Evolutionary conservation across 2,797 vertebrate species (phyloP), one percentile per base, ranked within the genome.

Genomic region (Naso thynnoides): DNA sequence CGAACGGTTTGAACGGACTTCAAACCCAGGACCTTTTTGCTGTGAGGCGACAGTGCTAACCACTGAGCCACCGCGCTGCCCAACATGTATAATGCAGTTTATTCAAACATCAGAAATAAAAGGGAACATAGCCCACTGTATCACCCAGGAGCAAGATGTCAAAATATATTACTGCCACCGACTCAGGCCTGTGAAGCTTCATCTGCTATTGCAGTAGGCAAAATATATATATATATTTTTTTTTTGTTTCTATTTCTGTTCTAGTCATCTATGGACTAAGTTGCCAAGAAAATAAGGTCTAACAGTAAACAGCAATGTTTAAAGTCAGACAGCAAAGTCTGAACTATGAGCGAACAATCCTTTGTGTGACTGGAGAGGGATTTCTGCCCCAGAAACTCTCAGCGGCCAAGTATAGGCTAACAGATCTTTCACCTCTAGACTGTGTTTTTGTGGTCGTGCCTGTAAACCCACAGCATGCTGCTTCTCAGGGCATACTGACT

Each of bases 241-340:
- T n/a, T n/a, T 24, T 7, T 2, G 36, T 41, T 33, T 69, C 18
- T 31, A 16, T 67, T 49, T 41, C 23, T 63, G 24, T 44, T 47
- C 1, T 36, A 24, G 16, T 70, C 44, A n/a, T 63, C 21, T 26
- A 27, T 9, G 3, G 8, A 36, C 8, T 11, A 36, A 36, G 33
- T 36, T 36, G 3, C 9, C 9, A 36, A 36, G 33, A 56, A 27
- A 38, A 19, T 1, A 6, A 57, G 29, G 6, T 45, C 38, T 38
- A 41, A 52, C 45, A 44, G 29, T 27, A 52, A 62, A 44, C 44
- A 41, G 8, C 42, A 44, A 24, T 24, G n/a, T 45, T 39, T 27
- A 47, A 64, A 54, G 8, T 38, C 26, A 48, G 21, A 44, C 61
- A 57, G 15, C 42, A 16, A 42, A 65, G 26, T 64, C 19, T 48